Conservation (phyloP, 2,113 vertebrate species). For the Rafetus swinhoei region DNA sequence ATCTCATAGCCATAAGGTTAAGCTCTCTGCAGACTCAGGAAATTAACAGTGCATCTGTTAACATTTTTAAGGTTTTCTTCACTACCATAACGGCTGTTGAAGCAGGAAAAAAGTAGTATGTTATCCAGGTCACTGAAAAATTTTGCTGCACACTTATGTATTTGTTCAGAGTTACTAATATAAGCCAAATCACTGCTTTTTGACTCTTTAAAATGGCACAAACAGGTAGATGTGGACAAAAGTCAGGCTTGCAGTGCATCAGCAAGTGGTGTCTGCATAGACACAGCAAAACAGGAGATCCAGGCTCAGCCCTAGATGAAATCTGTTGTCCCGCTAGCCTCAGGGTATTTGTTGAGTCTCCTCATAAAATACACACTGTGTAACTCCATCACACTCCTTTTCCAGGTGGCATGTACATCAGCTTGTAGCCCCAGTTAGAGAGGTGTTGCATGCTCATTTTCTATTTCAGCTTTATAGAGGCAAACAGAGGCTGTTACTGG, state of each 20-base stretch:
- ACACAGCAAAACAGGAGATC: background rate
- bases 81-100: background rate
- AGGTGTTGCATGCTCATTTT: background rate
- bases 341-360: background rate
- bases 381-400: background rate
- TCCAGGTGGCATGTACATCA: background rate
- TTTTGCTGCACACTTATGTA: fast-evolving
- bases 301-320: background rate
- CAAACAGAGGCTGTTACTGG: constrained; percentile 34
- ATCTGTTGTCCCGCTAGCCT: background rate
- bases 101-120: background rate
- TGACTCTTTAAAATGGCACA: background rate
- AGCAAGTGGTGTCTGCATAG: background rate
- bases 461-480: background rate
- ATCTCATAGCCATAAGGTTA: background rate
- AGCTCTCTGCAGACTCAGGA: background rate
- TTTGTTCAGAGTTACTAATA: fast-evolving
- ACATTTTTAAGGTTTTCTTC: background rate
- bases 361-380: background rate
- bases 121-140: background rate
- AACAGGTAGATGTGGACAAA: background rate
- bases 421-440: background rate
- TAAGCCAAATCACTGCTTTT: background rate
- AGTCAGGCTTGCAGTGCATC: background rate
- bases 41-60: background rate